phyloP scores from a whole-genome alignment of 2,797 vertebrate genomes.

The Muscicapa striata region DNA sequence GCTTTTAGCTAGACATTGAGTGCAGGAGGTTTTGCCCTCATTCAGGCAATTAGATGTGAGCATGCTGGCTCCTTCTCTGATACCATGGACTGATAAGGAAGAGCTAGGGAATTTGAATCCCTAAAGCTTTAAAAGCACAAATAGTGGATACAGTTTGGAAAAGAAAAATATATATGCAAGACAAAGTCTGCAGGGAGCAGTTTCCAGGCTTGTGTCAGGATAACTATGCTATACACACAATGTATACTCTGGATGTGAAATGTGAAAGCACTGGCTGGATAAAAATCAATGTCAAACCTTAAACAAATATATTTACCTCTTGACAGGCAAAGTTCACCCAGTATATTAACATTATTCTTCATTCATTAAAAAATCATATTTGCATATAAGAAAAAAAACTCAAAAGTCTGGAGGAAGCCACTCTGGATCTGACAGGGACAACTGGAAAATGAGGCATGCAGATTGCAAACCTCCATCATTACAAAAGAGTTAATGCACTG shows the following conservation, averaged over 20 bases:
- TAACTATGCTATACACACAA: neutral
- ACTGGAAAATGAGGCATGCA: neutral
- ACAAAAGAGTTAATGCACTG: neutral
- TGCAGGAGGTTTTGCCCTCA: neutral
- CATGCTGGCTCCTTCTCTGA: conserved; percentile 10
- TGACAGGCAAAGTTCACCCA: neutral
- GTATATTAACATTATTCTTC: neutral
- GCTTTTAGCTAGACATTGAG: conserved; percentile 22
- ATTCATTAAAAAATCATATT: neutral
- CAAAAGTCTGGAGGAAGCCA: neutral
- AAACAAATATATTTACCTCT: neutral
- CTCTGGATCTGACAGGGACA: neutral
- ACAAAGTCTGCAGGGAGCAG: neutral
- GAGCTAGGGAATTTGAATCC: neutral
- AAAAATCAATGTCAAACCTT: neutral
- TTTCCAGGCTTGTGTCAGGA: neutral
- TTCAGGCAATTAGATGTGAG: neutral
- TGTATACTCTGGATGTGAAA: no score
- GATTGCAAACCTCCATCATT: neutral
- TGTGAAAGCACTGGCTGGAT: neutral
- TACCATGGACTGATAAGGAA: neutral
- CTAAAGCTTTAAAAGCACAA: conserved; percentile 18
- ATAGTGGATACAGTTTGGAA: neutral
- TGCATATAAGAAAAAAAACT: neutral
- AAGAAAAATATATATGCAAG: neutral